phyloP scores from a whole-genome alignment of 2,888 invertebrate species.

The Cheilosia soror region DNA sequence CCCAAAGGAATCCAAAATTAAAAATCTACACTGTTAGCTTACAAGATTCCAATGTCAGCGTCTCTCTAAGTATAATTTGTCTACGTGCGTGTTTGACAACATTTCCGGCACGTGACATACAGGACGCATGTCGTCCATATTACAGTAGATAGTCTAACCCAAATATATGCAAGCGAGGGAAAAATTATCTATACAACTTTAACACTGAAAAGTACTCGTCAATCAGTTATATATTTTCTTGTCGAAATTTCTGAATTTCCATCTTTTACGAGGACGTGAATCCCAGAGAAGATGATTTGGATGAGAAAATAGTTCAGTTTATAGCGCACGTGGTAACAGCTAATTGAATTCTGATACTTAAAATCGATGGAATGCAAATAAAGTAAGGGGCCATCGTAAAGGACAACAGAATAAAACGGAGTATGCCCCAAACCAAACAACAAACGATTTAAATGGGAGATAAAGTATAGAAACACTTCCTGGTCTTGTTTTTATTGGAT shows the following conservation, averaged over 20 bases:
- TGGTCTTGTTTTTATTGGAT: constrained; percentile 48
- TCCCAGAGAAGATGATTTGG: not conserved
- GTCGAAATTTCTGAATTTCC: constrained; percentile 31
- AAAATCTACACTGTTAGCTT: constrained; percentile 36
- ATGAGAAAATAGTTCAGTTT: constrained; percentile 45
- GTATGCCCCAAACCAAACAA: constrained; percentile 33
- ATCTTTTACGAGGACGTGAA: constrained; percentile 42
- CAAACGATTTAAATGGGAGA: constrained; percentile 56
- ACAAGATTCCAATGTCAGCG: constrained; percentile 31
- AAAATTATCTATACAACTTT: constrained; percentile 2
- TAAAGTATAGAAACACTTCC: constrained; percentile 34
- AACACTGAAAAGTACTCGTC: constrained; percentile 30
- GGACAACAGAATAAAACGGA: constrained; percentile 20
- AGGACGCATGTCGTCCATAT: constrained; percentile 24
- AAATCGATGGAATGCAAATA: constrained; percentile 65
- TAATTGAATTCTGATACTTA: constrained; percentile 64
- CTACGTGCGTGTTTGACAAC: constrained; percentile 39
- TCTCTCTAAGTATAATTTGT: constrained; percentile 22
- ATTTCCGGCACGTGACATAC: constrained; percentile 46
- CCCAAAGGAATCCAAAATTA: constrained; percentile 45
- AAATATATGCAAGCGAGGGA: constrained; percentile 3
- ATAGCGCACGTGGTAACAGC: constrained; percentile 39
- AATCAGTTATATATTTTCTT: constrained; percentile 9
- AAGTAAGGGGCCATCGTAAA: constrained; percentile 49
- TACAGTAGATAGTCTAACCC: constrained; percentile 6